Percentiles rank a stretch among this genome's conserved stretches.
phyloP scores from a whole-genome alignment of 2,113 vertebrate species.

The Microtus ochrogaster region DNA sequence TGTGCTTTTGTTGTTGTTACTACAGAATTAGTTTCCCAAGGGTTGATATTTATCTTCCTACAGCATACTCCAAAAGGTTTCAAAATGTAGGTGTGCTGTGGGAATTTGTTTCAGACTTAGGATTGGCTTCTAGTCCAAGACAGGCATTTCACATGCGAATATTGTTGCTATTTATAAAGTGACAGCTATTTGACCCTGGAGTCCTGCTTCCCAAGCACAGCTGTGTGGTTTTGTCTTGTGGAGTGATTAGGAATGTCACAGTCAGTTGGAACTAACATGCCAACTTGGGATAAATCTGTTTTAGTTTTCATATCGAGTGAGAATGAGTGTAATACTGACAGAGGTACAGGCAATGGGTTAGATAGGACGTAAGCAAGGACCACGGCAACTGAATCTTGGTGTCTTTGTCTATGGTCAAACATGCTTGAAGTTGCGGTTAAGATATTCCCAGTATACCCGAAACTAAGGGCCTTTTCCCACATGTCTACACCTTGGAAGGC shows the following conservation, averaged over 20 bases:
- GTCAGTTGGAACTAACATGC: neutral
- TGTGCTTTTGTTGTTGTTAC: neutral
- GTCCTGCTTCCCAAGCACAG: neutral
- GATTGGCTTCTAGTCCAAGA: conserved; percentile 41
- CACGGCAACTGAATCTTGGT: neutral
- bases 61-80: conserved; percentile 10
- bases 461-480: neutral
- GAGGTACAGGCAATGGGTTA: neutral
- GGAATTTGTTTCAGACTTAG: neutral
- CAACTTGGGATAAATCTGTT: neutral
- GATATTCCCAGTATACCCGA: neutral
- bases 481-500: neutral
- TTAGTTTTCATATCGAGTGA: neutral
- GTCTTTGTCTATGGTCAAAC: neutral
- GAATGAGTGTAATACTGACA: neutral
- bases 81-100: neutral
- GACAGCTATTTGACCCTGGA: conserved; percentile 19
- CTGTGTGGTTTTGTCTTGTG: neutral
- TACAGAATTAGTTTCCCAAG: neutral
- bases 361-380: neutral
- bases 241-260: neutral
- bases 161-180: conserved; percentile 42
- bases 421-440: neutral
- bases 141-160: neutral
- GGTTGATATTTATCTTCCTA: neutral